Evolutionary conservation across 2,113 vertebrate genomes (phyloP).

Genomic region (Felis catus): DNA sequence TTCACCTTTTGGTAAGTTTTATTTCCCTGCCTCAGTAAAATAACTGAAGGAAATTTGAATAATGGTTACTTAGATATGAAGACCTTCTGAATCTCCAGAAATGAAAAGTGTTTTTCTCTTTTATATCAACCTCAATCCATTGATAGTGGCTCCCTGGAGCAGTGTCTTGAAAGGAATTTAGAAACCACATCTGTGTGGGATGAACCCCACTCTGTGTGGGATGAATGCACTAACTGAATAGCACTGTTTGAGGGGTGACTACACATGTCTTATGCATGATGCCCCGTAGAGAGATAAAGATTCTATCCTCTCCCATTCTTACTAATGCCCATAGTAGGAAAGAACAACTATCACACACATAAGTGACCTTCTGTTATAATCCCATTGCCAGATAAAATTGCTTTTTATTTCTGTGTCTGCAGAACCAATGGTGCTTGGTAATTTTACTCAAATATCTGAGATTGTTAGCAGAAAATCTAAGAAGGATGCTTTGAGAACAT

Average conservation of each 20-base stretch:
- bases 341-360: neutral
- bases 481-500: neutral
- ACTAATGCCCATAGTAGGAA: neutral
- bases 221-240: neutral
- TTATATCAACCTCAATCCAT: neutral
- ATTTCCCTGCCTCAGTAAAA: neutral
- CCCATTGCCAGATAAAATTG: constrained; percentile 3
- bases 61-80: neutral
- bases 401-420: constrained; percentile 7
- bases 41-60: neutral
- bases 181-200: neutral
- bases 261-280: neutral
- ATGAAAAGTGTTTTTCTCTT: neutral
- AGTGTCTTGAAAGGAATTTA: neutral
- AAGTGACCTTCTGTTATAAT: neutral
- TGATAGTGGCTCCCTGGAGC: neutral
- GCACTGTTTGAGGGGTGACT: neutral
- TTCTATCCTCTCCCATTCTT: neutral
- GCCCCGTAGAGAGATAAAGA: neutral
- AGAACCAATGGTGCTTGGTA: neutral
- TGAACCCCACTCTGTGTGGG: no score
- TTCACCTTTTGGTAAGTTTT: neutral
- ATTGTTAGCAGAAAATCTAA: constrained; percentile 9
- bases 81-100: neutral
- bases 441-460: neutral